Percentiles rank a stretch among this genome's conserved stretches.
Evolutionary conservation across 2,797 vertebrate species (phyloP).

Genomic region (Spinus olivaceus): DNA sequence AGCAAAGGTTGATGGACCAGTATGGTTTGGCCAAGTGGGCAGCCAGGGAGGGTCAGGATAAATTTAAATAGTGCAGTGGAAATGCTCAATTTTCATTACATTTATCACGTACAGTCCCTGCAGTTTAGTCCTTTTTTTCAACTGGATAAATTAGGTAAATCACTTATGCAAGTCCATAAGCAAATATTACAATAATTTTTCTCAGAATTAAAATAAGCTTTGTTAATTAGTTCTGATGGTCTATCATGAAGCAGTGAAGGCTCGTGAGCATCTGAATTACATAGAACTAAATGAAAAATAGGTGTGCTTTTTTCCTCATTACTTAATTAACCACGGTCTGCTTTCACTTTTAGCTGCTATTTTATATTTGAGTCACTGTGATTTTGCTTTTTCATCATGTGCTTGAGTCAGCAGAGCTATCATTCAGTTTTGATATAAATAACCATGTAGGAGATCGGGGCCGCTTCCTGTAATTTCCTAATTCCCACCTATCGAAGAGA

Average conservation of each 20-base stretch:
- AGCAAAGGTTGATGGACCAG: neutral
- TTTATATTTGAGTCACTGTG: neutral
- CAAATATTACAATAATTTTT: conserved; percentile 31
- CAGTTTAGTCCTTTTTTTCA: neutral
- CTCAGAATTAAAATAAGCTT: conserved; percentile 21
- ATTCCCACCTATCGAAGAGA: neutral
- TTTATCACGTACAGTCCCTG: neutral
- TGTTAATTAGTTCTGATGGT: neutral
- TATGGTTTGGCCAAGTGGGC: neutral
- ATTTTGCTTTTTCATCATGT: neutral
- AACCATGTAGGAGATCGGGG: neutral
- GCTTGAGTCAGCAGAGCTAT: neutral
- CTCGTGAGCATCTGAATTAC: neutral
- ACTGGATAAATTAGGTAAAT: neutral
- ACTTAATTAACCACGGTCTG: neutral
- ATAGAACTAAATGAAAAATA: neutral
- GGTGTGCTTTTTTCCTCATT: neutral
- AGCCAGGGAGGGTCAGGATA: neutral
- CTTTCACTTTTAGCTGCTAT: neutral
- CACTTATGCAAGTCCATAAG: neutral
- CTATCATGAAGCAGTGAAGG: neutral
- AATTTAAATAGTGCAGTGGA: neutral
- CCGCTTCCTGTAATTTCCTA: conserved; percentile 20
- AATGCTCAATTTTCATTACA: neutral
- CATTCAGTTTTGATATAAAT: neutral